These are phyloP conservation scores for Penaeus chinensis DNA, from an alignment of 1,140 invertebrate species.

Conservation along the genomic window DNA sequence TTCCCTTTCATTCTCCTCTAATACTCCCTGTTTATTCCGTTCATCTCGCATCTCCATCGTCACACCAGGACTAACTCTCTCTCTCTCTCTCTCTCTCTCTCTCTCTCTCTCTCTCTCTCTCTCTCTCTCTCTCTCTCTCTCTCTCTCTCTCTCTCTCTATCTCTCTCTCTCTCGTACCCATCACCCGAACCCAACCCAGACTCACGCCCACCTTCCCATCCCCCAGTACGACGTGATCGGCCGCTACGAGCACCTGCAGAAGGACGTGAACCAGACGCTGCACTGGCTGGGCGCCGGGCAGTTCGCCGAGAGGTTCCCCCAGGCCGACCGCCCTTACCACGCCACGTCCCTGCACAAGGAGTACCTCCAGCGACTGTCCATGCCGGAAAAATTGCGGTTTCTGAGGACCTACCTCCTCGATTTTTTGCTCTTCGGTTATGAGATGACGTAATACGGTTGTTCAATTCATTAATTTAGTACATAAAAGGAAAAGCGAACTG, in stretches of 20 bases:
- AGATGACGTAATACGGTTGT: constrained; percentile 25
- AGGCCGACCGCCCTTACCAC: constrained; percentile 29
- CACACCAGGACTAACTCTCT: no score
- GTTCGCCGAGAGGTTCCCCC: constrained; percentile 18
- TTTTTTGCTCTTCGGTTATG: constrained; percentile 48
- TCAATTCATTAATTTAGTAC: not conserved
- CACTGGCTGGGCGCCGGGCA: constrained; percentile 33
- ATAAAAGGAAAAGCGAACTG: not conserved
- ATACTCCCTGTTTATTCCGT: no score
- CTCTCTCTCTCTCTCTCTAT: no score
- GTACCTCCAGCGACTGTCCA: constrained; percentile 23
- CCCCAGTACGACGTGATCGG: constrained; percentile 42
- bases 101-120: no score
- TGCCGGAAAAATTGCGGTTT: constrained; percentile 31
- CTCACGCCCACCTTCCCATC: no score
- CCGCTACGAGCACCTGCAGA: constrained; percentile 38
- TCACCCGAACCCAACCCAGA: no score
- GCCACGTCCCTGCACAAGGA: not conserved
- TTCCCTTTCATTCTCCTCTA: no score
- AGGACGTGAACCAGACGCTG: constrained; percentile 26
- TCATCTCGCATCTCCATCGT: no score
- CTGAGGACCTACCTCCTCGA: constrained; percentile 43
- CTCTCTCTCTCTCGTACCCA: no score
- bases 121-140: no score
- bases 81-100: no score